phyloP scores from a whole-genome alignment of 2,797 vertebrate species.

The Delichon dasypus region DNA sequence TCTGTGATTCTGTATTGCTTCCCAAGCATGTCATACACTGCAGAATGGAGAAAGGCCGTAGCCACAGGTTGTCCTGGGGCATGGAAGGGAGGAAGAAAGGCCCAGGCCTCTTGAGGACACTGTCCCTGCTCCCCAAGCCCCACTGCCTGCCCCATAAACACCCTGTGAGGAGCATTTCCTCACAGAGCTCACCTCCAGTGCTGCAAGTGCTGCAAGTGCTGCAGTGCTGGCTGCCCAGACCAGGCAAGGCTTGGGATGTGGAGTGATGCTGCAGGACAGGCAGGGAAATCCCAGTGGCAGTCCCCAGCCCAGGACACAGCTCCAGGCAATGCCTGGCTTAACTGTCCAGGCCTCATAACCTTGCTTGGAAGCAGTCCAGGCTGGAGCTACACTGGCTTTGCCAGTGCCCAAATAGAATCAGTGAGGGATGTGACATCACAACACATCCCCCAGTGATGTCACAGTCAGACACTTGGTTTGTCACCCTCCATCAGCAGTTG shows the following conservation, averaged over 20 bases:
- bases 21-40: neutral
- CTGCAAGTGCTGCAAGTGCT: too few species aligned
- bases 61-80: neutral
- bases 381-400: neutral
- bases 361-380: neutral
- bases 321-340: accelerated
- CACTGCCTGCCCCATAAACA: accelerated
- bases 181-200: neutral
- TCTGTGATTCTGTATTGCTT: too few species aligned
- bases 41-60: neutral
- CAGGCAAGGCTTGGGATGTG: neutral
- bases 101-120: neutral
- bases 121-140: neutral
- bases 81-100: neutral
- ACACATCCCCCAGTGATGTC: neutral
- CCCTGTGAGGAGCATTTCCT: neutral
- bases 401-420: accelerated
- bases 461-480: neutral
- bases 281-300: neutral
- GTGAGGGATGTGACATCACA: neutral
- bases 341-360: neutral
- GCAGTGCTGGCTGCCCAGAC: accelerated
- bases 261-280: accelerated
- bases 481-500: neutral
- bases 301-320: neutral